These are phyloP conservation scores for Calliscelio sp. DNA, from an alignment of 2,888 invertebrate genomes.

Conservation along the genomic window DNA sequence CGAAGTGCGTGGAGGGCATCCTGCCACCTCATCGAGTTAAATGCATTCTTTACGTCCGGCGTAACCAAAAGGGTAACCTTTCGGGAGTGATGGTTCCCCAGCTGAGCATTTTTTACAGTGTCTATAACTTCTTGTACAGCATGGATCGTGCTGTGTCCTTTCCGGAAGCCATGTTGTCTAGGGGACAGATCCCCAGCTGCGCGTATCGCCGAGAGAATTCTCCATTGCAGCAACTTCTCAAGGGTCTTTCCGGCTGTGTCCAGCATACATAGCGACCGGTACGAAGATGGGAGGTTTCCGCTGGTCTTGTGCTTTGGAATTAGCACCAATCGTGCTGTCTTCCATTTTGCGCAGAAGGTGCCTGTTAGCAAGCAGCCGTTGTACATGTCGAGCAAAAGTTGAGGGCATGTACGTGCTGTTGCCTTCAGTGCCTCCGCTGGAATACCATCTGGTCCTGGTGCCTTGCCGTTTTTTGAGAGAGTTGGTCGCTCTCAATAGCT, in stretches of 20 bases:
- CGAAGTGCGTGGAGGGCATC: too few species aligned
- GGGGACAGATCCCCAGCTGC: constrained; percentile 12
- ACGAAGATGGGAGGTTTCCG: background rate
- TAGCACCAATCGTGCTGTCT: background rate
- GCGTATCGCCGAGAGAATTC: background rate
- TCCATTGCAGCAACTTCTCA: background rate
- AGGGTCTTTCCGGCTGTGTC: background rate
- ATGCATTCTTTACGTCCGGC: constrained; percentile 11
- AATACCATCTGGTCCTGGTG: background rate
- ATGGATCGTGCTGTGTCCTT: background rate
- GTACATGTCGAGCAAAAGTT: constrained; percentile 35
- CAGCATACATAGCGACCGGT: constrained; percentile 70
- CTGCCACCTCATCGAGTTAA: background rate
- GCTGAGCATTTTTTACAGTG: background rate
- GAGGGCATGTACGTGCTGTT: background rate
- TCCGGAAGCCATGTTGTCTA: constrained; percentile 7
- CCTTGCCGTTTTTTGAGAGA: background rate
- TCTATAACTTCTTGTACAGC: background rate
- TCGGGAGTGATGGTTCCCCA: constrained; percentile 1
- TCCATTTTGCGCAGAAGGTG: constrained; percentile 26
- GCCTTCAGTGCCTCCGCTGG: background rate
- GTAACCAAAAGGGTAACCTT: background rate
- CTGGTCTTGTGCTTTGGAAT: background rate
- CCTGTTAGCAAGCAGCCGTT: constrained; percentile 40
- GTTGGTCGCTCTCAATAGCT: background rate